These are phyloP conservation scores for Drosophila hydei DNA, from an alignment of 1,140 invertebrate genomes.

Conservation along the genomic window DNA sequence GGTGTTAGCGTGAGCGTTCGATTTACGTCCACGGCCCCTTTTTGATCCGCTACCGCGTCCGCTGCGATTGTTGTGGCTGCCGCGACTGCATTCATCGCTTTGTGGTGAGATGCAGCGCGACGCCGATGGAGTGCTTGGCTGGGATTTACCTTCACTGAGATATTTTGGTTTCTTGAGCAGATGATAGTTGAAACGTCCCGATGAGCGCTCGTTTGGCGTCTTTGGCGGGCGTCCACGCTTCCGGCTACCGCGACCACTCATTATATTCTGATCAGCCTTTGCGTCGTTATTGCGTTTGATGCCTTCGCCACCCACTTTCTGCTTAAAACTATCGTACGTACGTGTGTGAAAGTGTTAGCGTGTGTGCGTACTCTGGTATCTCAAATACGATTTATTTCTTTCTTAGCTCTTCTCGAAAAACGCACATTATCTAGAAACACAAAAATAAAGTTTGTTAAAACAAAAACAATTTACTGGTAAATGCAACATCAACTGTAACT, in stretches of 20 bases:
- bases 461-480: slow-evolving; percentile 10
- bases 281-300: slow-evolving; percentile 7
- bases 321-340: slow-evolving; percentile 30
- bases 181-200: slow-evolving; percentile 93
- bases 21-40: slow-evolving; percentile 84
- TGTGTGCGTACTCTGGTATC: slow-evolving; percentile 22
- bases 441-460: slow-evolving; percentile 46
- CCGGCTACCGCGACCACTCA: slow-evolving; percentile 88
- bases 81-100: slow-evolving; percentile 88
- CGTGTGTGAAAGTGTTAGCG: slow-evolving; percentile 11
- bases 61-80: slow-evolving; percentile 84
- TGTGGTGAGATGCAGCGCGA: slow-evolving; percentile 90
- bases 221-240: slow-evolving; percentile 95
- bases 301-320: slow-evolving; percentile 41
- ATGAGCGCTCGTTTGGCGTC: slow-evolving; percentile 92
- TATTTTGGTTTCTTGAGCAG: slow-evolving; percentile 96
- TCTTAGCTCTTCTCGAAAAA: slow-evolving; percentile 24
- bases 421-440: slow-evolving; percentile 50
- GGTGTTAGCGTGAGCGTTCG: slow-evolving; percentile 64
- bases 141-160: slow-evolving; percentile 87
- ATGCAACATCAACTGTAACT: slow-evolving; percentile 21
- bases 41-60: slow-evolving; percentile 83
- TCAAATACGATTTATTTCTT: slow-evolving; percentile 31
- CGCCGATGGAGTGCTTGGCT: slow-evolving; percentile 90
- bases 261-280: slow-evolving; percentile 36